phyloP scores from a whole-genome alignment of 2,797 vertebrate genomes.

The Fistularia tabacaria region DNA sequence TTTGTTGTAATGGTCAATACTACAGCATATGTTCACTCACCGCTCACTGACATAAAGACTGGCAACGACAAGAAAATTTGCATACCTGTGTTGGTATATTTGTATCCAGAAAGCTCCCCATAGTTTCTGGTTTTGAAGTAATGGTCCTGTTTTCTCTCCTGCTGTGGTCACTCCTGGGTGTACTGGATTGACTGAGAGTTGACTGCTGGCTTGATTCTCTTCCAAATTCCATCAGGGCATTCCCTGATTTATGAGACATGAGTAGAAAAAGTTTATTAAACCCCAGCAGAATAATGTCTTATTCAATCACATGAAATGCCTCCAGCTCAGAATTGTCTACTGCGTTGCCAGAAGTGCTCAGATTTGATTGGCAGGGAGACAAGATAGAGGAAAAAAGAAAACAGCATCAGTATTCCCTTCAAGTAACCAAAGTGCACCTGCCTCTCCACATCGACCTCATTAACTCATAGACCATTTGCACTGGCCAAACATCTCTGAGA shows the following conservation, averaged over 20 bases:
- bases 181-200: conserved; percentile 63
- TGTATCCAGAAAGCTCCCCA: conserved; percentile 72
- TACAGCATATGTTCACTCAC: background rate
- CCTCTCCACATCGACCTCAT: conserved; percentile 73
- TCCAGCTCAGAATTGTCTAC: conserved; percentile 14
- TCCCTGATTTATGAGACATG: conserved; percentile 71
- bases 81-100: conserved; percentile 85
- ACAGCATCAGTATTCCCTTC: conserved; percentile 73
- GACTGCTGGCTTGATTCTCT: conserved; percentile 76
- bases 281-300: conserved; percentile 6
- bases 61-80: background rate
- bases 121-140: conserved; percentile 67
- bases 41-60: background rate
- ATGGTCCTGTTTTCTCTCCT: conserved; percentile 63
- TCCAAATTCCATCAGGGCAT: conserved; percentile 85
- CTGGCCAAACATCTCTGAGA: conserved; percentile 71
- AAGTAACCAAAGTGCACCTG: conserved; percentile 72
- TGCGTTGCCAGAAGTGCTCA: conserved; percentile 13
- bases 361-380: conserved; percentile 25
- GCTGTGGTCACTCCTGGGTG: conserved; percentile 63
- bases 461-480: conserved; percentile 69
- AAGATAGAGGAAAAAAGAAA: conserved; percentile 19
- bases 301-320: conserved; percentile 21
- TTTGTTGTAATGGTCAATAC: no score
- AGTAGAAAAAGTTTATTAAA: background rate